These are phyloP conservation scores for Zaprionus gabonicus DNA, from an alignment of 1,140 invertebrate genomes.

Conservation along the genomic window DNA sequence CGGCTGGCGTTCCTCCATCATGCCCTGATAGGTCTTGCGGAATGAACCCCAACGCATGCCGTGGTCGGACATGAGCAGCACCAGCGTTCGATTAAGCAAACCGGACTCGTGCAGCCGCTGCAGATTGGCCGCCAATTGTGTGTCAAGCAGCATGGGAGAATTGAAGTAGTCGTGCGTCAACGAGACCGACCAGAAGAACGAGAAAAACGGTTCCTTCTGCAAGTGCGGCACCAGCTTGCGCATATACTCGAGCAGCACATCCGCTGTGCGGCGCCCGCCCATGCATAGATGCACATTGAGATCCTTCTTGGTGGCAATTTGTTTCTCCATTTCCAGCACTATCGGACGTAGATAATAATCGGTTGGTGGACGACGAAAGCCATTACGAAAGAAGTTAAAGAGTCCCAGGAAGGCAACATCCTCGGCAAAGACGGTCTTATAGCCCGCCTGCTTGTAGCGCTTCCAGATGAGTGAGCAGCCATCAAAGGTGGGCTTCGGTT, in stretches of 20 bases:
- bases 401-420: slow-evolving; percentile 89
- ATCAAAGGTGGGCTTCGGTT: slow-evolving; percentile 85
- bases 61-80: slow-evolving; percentile 96
- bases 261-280: slow-evolving; percentile 85
- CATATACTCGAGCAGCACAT: slow-evolving; percentile 84
- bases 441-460: slow-evolving; percentile 89
- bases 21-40: slow-evolving; percentile 89
- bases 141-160: slow-evolving; percentile 88
- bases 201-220: slow-evolving; percentile 85
- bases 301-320: slow-evolving; percentile 79
- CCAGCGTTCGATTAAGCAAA: slow-evolving; percentile 88
- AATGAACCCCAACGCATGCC: slow-evolving; percentile 93
- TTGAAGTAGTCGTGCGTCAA: slow-evolving; percentile 91
- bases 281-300: slow-evolving; percentile 86
- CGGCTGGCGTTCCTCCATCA: slow-evolving; percentile 94
- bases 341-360: slow-evolving; percentile 93
- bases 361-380: slow-evolving; percentile 91
- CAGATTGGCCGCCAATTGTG: slow-evolving; percentile 86
- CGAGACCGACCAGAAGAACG: slow-evolving; percentile 91
- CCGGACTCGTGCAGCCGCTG: slow-evolving; percentile 84
- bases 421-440: slow-evolving; percentile 91
- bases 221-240: slow-evolving; percentile 70
- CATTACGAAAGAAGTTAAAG: slow-evolving; percentile 91
- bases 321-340: slow-evolving; percentile 86
- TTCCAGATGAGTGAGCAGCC: slow-evolving; percentile 93